Conservation (phyloP, 2,113 vertebrate species). For the Vimba vimba region DNA sequence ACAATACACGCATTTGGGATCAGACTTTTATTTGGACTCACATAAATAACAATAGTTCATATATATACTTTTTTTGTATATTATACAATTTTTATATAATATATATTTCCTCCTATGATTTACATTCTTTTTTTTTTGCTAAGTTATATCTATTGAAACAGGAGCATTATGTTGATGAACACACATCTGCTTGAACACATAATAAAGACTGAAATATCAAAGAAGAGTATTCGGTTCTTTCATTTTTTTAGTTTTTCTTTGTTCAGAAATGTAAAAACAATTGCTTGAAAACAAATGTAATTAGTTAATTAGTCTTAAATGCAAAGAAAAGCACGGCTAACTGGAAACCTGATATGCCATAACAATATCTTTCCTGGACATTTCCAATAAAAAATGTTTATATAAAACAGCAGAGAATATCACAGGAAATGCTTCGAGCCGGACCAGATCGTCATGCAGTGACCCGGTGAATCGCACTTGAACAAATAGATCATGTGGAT, state of each 20-base stretch:
- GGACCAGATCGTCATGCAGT: slow-evolving; percentile 72
- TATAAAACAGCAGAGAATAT: slow-evolving; percentile 53
- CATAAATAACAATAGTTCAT: slow-evolving; percentile 84
- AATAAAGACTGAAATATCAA: slow-evolving; percentile 66
- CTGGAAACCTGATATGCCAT: slow-evolving; percentile 65
- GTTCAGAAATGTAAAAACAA: slow-evolving; percentile 47
- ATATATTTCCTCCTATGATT: slow-evolving; percentile 80
- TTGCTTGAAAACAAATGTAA: slow-evolving; percentile 51
- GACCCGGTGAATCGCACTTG: slow-evolving; percentile 66
- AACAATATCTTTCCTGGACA: slow-evolving; percentile 38
- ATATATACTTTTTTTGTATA: slow-evolving; percentile 72
- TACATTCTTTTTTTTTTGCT: slow-evolving; percentile 75
- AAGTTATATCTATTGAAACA: slow-evolving; percentile 73
- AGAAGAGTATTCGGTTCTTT: slow-evolving; percentile 58
- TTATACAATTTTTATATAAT: slow-evolving; percentile 82
- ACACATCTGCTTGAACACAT: slow-evolving; percentile 67
- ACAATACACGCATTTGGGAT: slow-evolving; percentile 63
- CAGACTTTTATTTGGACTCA: slow-evolving; percentile 81
- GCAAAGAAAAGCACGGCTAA: slow-evolving; percentile 62
- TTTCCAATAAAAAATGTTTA: slow-evolving; percentile 48
- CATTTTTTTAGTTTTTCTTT: slow-evolving; percentile 5
- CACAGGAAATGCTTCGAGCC: slow-evolving; percentile 61
- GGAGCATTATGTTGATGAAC: slow-evolving; percentile 68
- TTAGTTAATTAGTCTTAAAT: slow-evolving; percentile 62
- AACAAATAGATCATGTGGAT: slow-evolving; percentile 58